Percentiles rank a stretch among this genome's conserved stretches.
phyloP scores from a whole-genome alignment of 2,113 vertebrate species.

The Pachypanchax playfairii region DNA sequence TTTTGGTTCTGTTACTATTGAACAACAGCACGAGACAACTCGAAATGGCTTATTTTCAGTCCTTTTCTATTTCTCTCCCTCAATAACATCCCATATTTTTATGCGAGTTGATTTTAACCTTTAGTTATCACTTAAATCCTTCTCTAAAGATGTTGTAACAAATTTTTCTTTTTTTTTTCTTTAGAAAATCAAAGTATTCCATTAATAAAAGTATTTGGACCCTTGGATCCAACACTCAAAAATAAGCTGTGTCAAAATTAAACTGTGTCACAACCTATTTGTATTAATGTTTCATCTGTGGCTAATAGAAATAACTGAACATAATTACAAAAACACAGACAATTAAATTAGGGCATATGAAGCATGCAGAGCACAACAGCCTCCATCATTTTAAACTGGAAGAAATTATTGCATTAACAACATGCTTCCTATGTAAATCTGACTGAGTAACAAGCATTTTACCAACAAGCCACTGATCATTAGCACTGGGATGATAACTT shows the following conservation, averaged over 20 bases:
- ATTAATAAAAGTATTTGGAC: neutral
- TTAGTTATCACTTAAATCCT: slow-evolving; percentile 1
- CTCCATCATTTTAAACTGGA: neutral
- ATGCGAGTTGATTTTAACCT: neutral
- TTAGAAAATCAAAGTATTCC: neutral
- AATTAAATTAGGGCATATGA: neutral
- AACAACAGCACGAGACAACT: neutral
- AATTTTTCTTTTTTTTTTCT: neutral
- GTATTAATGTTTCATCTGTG: neutral
- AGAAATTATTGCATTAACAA: neutral
- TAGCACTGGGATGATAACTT: neutral
- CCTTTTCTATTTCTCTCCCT: neutral
- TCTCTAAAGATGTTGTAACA: neutral
- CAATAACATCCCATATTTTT: too few relatives aligned
- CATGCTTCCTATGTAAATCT: neutral
- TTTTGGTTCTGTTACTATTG: neutral
- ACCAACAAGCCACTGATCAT: neutral
- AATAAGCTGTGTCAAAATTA: neutral
- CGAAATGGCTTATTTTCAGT: neutral
- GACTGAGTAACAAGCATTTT: neutral
- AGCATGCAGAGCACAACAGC: neutral
- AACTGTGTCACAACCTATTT: neutral
- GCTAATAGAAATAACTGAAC: neutral
- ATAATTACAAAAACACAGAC: neutral
- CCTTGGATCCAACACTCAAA: neutral